These are phyloP conservation scores for Sarcophaga bullata DNA, from an alignment of 1,140 invertebrate species.

Conservation along the genomic window DNA sequence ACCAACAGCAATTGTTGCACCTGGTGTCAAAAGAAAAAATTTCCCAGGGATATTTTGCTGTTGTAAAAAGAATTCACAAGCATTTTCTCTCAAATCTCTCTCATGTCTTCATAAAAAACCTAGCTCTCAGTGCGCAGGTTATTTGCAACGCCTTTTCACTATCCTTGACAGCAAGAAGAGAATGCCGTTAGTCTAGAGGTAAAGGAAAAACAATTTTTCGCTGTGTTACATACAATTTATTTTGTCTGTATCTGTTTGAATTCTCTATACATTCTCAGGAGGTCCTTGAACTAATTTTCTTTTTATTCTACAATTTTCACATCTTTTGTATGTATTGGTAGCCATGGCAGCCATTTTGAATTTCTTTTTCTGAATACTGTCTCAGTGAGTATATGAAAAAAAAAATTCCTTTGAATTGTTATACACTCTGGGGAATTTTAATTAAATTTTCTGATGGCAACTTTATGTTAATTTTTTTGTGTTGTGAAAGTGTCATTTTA, in stretches of 20 bases:
- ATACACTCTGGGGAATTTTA: conserved; percentile 16
- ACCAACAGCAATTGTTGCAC: conserved; percentile 30
- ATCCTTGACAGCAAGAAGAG: too few species aligned
- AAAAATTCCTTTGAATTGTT: conserved; percentile 1
- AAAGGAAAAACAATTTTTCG: too few species aligned
- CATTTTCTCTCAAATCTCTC: too few species aligned
- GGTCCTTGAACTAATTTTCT: not conserved
- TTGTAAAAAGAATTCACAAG: not conserved
- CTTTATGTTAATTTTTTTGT: not conserved
- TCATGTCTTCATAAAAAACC: not conserved
- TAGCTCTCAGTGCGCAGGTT: not conserved
- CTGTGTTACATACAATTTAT: not conserved
- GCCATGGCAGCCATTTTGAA: conserved; percentile 31
- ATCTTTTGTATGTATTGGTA: not conserved
- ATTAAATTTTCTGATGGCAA: not conserved
- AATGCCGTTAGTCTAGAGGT: too few species aligned
- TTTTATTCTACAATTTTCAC: not conserved
- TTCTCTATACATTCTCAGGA: not conserved
- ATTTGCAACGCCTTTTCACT: not conserved
- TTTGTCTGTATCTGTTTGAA: not conserved
- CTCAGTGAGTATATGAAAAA: not conserved
- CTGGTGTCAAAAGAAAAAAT: conserved; percentile 28
- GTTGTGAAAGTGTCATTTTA: not conserved
- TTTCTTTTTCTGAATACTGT: not conserved
- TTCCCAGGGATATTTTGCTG: not conserved